A percentile compares a stretch with the other conserved stretches of the same genome.
Conservation (phyloP, 1,140 invertebrate species). For the Hypothenemus hampei region DNA sequence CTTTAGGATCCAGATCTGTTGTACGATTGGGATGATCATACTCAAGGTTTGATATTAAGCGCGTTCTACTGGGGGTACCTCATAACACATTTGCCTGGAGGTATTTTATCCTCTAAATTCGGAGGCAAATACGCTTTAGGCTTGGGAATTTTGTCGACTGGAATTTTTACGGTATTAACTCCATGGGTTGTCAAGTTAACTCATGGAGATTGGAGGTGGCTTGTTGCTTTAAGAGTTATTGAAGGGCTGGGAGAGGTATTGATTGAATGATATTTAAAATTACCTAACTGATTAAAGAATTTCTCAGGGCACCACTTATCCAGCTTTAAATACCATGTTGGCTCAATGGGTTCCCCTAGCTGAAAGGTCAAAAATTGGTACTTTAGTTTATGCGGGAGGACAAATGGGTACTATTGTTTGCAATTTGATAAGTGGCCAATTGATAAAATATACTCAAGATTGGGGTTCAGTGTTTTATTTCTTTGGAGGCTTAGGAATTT, state of each 20-base stretch:
- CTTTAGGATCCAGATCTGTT: constrained; percentile 33
- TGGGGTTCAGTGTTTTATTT: constrained; percentile 80
- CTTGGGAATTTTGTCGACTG: constrained; percentile 65
- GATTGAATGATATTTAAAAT: background rate
- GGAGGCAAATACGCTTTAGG: constrained; percentile 73
- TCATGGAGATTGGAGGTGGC: constrained; percentile 47
- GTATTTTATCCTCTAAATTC: constrained; percentile 67
- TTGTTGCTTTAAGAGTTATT: constrained; percentile 60
- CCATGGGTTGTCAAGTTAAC: constrained; percentile 59
- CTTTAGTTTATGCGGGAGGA: constrained; percentile 69
- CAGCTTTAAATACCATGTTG: constrained; percentile 66
- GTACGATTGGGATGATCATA: constrained; percentile 61
- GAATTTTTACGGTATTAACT: constrained; percentile 67
- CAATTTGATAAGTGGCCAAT: constrained; percentile 63
- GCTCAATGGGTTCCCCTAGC: constrained; percentile 70
- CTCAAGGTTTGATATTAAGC: constrained; percentile 59
- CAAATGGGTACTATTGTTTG: constrained; percentile 66
- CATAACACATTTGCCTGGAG: constrained; percentile 68
- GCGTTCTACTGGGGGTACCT: constrained; percentile 74
- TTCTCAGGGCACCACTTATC: constrained; percentile 67
- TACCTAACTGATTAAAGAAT: background rate
- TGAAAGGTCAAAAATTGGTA: constrained; percentile 68
- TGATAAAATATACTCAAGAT: constrained; percentile 59
- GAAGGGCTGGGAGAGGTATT: constrained; percentile 65
- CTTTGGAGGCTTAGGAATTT: constrained; percentile 68